Base-by-base conservation (phyloP, 2,797 vertebrate species). In the Eospalax fontanierii region DNA sequence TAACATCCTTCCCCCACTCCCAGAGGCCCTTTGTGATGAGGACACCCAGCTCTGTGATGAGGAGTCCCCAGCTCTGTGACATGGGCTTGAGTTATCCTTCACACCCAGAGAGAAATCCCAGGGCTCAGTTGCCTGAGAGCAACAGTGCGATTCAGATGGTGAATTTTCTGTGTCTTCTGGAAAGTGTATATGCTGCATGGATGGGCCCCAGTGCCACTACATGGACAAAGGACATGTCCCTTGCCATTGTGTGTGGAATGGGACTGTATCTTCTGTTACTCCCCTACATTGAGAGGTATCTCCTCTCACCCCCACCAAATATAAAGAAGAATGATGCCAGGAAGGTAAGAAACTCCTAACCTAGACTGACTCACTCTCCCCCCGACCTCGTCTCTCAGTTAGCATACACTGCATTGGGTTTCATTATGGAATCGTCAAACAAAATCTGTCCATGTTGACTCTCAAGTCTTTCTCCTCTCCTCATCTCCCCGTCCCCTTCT, bases 141-240 rank as follows among this genome's bases (percentile, higher is more conserved):
- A n/a, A n/a, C n/a, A n/a, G n/a, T n/a, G n/a, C n/a, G n/a, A n/a
- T n/a, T n/a, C n/a, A n/a, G n/a, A n/a, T n/a, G n/a, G n/a, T n/a
- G n/a, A n/a, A n/a, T n/a, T n/a, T n/a, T 79, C 83, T 86, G 38
- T 92, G 82, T 68, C n/a, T 50, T 79, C 50, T 46, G 50, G 40
- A 87, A 50, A 92, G 90, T 16, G 6, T 70, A 22, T 30, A 24
- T 10, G 50, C 50, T 33, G 26, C 33, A 43, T 63, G 33, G 50
- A 50, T 79, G 65, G 71, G 50, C 38, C 65, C 28, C 74, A 71
- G 65, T 24, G 71, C 65, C 66, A 24, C 54, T 0, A 24, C 59
- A 30, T 79, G 57, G 54, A 40, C 11, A 4, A 43, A 43, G 73
- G 82, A 85, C 6, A 15, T 92, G 35, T n/a, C 85, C 63, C 74